A percentile compares a stretch with the other conserved stretches of the same genome.
Evolutionary conservation across 2,113 vertebrate genomes (phyloP).

Genomic region (Archocentrus centrarchus): DNA sequence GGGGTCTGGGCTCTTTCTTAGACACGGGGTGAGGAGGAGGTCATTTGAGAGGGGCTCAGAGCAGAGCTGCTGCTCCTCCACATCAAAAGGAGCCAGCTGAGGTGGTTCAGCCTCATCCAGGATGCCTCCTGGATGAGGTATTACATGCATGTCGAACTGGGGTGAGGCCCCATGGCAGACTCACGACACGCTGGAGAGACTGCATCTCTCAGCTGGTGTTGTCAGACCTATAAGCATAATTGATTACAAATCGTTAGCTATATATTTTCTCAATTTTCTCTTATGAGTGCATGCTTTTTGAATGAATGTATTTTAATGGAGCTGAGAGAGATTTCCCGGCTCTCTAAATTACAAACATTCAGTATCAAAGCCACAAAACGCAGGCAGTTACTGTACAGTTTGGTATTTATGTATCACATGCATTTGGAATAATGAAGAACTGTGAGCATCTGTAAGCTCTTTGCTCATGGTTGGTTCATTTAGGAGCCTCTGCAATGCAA

Average conservation of each 20-base stretch:
- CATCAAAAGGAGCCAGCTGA: background rate
- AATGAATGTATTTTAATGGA: background rate
- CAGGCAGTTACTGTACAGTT: background rate
- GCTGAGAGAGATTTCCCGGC: background rate
- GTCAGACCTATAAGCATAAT: background rate
- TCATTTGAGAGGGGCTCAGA: background rate
- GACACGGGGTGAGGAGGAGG: background rate
- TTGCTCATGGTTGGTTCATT: slow-evolving; percentile 47
- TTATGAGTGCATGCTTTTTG: no score
- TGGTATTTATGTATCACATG: slow-evolving; percentile 12
- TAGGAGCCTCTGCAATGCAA: slow-evolving; percentile 1
- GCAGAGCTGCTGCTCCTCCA: background rate
- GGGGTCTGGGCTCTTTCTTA: background rate
- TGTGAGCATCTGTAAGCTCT: slow-evolving; percentile 45
- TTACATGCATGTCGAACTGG: background rate
- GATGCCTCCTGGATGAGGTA: background rate
- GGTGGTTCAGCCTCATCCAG: background rate
- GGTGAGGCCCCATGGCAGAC: background rate
- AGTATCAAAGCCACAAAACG: background rate
- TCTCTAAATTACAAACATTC: background rate
- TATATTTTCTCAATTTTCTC: background rate
- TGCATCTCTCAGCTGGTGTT: background rate
- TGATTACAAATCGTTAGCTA: background rate
- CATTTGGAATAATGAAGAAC: slow-evolving; percentile 10
- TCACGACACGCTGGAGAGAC: background rate